Evolutionary conservation across 2,888 invertebrate species (phyloP), one percentile per base, ranked within the genome.

Genomic region (Altica lythri): DNA sequence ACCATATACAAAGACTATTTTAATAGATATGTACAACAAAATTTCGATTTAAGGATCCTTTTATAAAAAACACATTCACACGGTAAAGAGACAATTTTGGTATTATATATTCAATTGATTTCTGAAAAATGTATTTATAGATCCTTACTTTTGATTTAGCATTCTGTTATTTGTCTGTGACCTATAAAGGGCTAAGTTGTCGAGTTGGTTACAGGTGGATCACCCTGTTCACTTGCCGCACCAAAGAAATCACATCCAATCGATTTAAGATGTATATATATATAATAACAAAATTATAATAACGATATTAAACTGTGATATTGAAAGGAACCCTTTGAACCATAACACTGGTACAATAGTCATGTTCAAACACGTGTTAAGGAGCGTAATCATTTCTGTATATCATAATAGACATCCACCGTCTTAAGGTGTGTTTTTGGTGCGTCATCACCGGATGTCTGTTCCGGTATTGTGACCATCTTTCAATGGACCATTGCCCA

Each of bases 381-480:
- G 34, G 34, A 34, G 34, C 34, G 34, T 34, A 16, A 34, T 34
- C 13, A 34, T 34, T 34, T 34, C 14, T 8, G 14, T 34, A 34
- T 34, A 34, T 34, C 34, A 34, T 34, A 34, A 34, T 34, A 34
- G 34, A 46, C 16, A 30, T 27, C 27, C 46, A 46, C 37, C 46
- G 55, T 43, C 32, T 53, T 45, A 62, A 66, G 66, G 65, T 64
- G 53, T 47, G 43, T 22, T 29, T 3, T 61, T 68, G 68, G 64
- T 64, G 68, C 66, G 67, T 63, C 70, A 10, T 3, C 10, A 72
- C 73, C 73, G 75, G 75, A 75, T 73, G 75, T 73, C 70, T 67
- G 72, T 74, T 74, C 72, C 72, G 73, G 72, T 71, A n/a, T 64
- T 64, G 64, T 71, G 71, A 64, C 65, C 70, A 68, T 68, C 71